Base-by-base conservation (phyloP, 2,797 vertebrate genomes). In the Hippoglossus hippoglossus region DNA sequence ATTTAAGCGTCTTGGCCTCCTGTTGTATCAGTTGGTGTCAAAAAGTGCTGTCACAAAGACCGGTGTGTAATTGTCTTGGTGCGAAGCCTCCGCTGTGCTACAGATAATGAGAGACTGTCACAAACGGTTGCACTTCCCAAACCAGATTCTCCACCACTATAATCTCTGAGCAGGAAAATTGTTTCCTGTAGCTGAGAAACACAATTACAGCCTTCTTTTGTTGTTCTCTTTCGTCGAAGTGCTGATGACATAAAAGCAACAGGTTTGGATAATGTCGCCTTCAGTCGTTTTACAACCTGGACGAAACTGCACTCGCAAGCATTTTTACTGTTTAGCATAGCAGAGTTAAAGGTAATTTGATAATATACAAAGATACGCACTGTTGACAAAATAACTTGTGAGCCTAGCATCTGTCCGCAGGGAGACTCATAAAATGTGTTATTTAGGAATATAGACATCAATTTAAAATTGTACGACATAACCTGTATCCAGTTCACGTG, bases 41-140 rank as follows among this genome's bases (percentile, higher is more conserved):
- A 66, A 79, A 69, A 56, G 67, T 31, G 59, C 63, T 26, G 79
- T 80, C 61, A 68, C 53, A 51, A 71, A 78, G 61, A 67, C 64
- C 68, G 70, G 59, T 54, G 73, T 91, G 80, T 85, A 85, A 90
- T 91, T 88, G 79, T 87, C 71, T 76, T 71, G 11, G 52, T 69
- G 4, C 65, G 72, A 81, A 87, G 77, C 79, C 62, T 75, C 76
- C 12, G 7, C 73, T 72, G 72, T 73, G 71, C 74, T 76, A 70
- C 46, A 69, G 46, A 73, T 93, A 91, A 93, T 90, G 80, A 91
- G 66, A 88, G 79, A 81, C 85, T 82, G 84, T 81, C 79, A 85
- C 81, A 70, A 56, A 68, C 56, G 72, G 78, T 50, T 75, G 73
- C 75, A 62, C 83, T 70, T 71, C 73, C 73, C 49, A 69, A 82